These are phyloP conservation scores for Melanotaenia boesemani DNA, from an alignment of 2,797 vertebrate genomes.

Conservation along the genomic window DNA sequence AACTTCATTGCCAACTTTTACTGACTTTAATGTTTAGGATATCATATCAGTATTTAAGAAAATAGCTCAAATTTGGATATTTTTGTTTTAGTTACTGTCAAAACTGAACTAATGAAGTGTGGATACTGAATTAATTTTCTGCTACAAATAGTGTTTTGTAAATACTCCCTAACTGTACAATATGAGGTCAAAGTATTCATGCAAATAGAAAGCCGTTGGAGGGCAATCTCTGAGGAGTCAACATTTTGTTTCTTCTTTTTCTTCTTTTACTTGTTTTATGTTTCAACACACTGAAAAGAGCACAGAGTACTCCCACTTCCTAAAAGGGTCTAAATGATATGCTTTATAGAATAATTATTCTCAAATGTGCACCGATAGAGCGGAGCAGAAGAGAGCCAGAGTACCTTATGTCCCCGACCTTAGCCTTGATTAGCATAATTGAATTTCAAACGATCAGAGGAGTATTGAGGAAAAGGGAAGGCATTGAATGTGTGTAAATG, in stretches of 20 bases:
- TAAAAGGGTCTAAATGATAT: conserved; percentile 68
- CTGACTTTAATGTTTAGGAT: too few species aligned
- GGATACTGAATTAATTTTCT: neutral
- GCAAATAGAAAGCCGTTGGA: conserved; percentile 2
- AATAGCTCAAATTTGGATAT: too few species aligned
- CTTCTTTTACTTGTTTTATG: conserved; percentile 43
- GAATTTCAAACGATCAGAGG: conserved; percentile 80
- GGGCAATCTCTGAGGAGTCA: conserved; percentile 46
- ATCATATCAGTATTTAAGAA: too few species aligned
- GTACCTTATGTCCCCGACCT: conserved; percentile 69
- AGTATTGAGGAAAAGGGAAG: conserved; percentile 66
- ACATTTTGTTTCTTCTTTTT: conserved; percentile 22
- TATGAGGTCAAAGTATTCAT: conserved; percentile 2
- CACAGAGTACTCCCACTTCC: conserved; percentile 49
- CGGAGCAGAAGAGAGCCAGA: conserved; percentile 50
- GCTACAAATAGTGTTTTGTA: neutral
- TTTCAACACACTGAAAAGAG: conserved; percentile 40
- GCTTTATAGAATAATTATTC: conserved; percentile 81
- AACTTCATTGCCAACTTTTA: too few species aligned
- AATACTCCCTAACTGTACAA: neutral
- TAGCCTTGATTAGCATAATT: conserved; percentile 80
- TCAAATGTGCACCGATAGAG: conserved; percentile 63
- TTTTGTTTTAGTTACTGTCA: too few species aligned
- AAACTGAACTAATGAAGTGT: neutral
- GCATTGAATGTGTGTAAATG: conserved; percentile 67